Conservation (phyloP, 2,113 vertebrate genomes). For the Triplophysa tibetana region DNA sequence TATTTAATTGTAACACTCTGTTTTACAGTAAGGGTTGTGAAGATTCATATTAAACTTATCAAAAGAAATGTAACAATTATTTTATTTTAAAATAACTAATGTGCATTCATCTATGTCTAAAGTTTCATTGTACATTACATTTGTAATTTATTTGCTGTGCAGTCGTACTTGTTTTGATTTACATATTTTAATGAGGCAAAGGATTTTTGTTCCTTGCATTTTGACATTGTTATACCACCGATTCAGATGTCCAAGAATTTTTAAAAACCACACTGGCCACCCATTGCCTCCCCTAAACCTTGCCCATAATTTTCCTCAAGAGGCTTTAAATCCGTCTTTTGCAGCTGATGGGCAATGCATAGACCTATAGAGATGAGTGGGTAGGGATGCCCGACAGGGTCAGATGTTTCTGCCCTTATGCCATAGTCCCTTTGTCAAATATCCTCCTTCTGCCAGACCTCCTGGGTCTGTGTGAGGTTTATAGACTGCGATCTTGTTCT, state of each 20-base stretch:
- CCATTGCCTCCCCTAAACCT: conserved; percentile 24
- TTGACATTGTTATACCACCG: background rate
- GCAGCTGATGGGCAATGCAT: conserved; percentile 55
- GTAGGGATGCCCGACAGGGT: conserved; percentile 67
- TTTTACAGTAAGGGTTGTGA: background rate
- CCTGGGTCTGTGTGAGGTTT: conserved; percentile 45
- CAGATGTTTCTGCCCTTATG: conserved; percentile 75
- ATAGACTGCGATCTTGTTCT: conserved; percentile 63
- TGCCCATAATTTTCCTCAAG: background rate
- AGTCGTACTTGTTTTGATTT: too few species aligned
- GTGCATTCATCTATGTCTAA: too few species aligned
- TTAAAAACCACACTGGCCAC: conserved; percentile 16
- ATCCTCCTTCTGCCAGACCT: conserved; percentile 59
- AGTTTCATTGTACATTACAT: too few species aligned
- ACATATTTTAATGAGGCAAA: too few species aligned
- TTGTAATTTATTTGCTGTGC: too few species aligned
- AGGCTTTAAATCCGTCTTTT: conserved; percentile 47
- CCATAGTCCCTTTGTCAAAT: conserved; percentile 56
- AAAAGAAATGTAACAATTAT: background rate
- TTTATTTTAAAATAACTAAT: background rate
- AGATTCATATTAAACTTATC: background rate
- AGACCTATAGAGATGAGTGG: conserved; percentile 35
- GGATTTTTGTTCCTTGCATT: too few species aligned
- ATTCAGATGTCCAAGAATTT: background rate
- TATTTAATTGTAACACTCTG: background rate